Percentiles rank a stretch among this genome's conserved stretches.
These are phyloP conservation scores for Bombylius major DNA, from an alignment of 2,888 invertebrate genomes.

Conservation along the genomic window DNA sequence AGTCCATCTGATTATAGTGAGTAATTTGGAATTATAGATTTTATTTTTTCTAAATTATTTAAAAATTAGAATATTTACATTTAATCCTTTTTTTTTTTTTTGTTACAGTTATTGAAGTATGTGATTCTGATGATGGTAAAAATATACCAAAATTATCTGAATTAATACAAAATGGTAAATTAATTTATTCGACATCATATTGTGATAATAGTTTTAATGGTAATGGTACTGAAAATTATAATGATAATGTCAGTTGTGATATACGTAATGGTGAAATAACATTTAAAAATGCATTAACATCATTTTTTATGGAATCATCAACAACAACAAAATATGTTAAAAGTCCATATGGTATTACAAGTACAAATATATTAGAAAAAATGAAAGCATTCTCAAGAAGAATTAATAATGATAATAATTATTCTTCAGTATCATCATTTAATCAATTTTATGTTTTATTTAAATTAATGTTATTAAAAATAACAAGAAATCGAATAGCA, in stretches of 20 bases:
- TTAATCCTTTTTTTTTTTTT: neutral
- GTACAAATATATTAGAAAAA: conserved; percentile 35
- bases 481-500: conserved; percentile 44
- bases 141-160: conserved; percentile 41
- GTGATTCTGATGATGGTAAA: conserved; percentile 42
- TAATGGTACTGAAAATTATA: conserved; percentile 29
- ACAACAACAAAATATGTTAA: conserved; percentile 6
- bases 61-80: neutral
- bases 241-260: conserved; percentile 19
- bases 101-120: conserved; percentile 47
- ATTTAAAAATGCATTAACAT: conserved; percentile 30
- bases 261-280: too few relatives aligned
- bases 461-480: conserved; percentile 47
- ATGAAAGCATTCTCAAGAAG: conserved; percentile 39
- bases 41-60: conserved; percentile 7
- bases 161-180: conserved; percentile 47
- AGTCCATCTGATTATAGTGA: conserved; percentile 60
- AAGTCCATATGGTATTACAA: conserved; percentile 3
- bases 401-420: conserved; percentile 31
- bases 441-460: conserved; percentile 48
- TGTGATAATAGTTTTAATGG: conserved; percentile 18
- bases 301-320: conserved; percentile 27
- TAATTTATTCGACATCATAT: conserved; percentile 21
- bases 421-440: conserved; percentile 38
- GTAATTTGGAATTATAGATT: conserved; percentile 20